These are phyloP conservation scores for Brachionus angularis DNA, from an alignment of 1,140 invertebrate genomes.

Conservation along the genomic window DNA sequence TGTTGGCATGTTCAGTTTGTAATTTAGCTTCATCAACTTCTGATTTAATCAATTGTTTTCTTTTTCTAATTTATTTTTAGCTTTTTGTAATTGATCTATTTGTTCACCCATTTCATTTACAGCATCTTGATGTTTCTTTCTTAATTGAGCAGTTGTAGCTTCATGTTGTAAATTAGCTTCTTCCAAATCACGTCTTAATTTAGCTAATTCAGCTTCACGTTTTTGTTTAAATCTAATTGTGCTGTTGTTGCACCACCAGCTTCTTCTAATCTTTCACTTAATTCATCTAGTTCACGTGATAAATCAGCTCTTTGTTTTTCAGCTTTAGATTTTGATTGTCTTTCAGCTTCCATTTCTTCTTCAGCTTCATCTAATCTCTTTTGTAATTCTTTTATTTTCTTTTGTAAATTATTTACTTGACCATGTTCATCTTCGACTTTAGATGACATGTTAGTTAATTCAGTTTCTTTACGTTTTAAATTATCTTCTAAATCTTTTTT, in stretches of 20 bases:
- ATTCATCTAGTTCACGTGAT: constrained; percentile 90
- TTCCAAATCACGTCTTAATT: constrained; percentile 93
- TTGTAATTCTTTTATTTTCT: constrained; percentile 92
- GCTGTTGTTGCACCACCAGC: constrained; percentile 97
- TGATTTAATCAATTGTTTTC: constrained; percentile 65
- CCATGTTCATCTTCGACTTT: constrained; percentile 97
- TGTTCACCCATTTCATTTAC: constrained; percentile 94
- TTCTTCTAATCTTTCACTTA: constrained; percentile 93
- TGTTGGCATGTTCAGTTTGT: constrained; percentile 75
- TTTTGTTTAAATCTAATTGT: constrained; percentile 99
- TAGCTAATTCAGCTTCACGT: constrained; percentile 93
- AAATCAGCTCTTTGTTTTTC: constrained; percentile 95
- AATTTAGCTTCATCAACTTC: constrained; percentile 88
- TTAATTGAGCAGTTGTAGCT: constrained; percentile 82
- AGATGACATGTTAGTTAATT: constrained; percentile 84
- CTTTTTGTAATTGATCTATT: constrained; percentile 97
- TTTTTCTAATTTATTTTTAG: constrained; percentile 70
- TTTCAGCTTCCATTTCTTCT: constrained; percentile 93
- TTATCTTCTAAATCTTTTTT: constrained; percentile 94
- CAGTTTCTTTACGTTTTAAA: constrained; percentile 77
- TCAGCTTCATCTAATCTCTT: constrained; percentile 86
- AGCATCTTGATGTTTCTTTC: constrained; percentile 99
- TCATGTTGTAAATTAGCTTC: constrained; percentile 98
- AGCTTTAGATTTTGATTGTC: constrained; percentile 75
- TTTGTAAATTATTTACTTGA: constrained; percentile 86